Evolutionary conservation across 2,113 vertebrate species (phyloP).

Genomic region (Crotalus viridis): DNA sequence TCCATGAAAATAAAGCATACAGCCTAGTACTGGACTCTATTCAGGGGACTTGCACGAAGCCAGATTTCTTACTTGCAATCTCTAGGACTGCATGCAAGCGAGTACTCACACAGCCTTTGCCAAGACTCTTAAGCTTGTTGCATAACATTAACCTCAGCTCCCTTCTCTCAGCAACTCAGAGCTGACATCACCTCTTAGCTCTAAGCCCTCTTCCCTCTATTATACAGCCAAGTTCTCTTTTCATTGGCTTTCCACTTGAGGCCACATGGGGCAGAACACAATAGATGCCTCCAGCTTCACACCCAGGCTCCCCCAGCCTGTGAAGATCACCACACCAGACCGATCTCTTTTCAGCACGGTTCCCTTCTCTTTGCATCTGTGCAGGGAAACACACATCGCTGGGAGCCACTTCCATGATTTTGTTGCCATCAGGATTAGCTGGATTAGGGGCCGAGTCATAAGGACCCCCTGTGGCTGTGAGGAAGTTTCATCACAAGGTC

Average conservation of each 20-base stretch:
- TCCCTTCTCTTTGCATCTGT: constrained; percentile 62
- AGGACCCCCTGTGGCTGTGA: constrained; percentile 77
- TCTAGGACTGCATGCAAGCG: neutral
- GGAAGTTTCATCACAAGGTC: constrained; percentile 82
- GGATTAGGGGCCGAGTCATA: constrained; percentile 79
- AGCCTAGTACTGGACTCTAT: rapidly evolving
- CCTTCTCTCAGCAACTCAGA: constrained; percentile 66
- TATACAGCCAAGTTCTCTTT: constrained; percentile 54
- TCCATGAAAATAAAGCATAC: rapidly evolving
- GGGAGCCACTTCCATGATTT: constrained; percentile 78
- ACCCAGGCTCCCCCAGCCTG: constrained; percentile 42
- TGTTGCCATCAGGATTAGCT: constrained; percentile 82
- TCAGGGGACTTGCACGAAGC: neutral
- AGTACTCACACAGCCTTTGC: constrained; percentile 5
- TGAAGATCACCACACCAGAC: constrained; percentile 37
- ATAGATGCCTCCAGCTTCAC: constrained; percentile 47
- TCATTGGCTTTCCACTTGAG: constrained; percentile 65
- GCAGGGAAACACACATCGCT: constrained; percentile 65
- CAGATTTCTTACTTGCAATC: neutral
- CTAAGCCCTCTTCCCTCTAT: constrained; percentile 62
- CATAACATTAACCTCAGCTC: constrained; percentile 80
- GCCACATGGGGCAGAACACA: constrained; percentile 52
- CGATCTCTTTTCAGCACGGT: constrained; percentile 38
- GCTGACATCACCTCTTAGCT: constrained; percentile 63
- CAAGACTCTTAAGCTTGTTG: constrained; percentile 67